A percentile compares a stretch with the other conserved stretches of the same genome.
Conservation (phyloP, 2,888 invertebrate species). For the Melitaea athalia region DNA sequence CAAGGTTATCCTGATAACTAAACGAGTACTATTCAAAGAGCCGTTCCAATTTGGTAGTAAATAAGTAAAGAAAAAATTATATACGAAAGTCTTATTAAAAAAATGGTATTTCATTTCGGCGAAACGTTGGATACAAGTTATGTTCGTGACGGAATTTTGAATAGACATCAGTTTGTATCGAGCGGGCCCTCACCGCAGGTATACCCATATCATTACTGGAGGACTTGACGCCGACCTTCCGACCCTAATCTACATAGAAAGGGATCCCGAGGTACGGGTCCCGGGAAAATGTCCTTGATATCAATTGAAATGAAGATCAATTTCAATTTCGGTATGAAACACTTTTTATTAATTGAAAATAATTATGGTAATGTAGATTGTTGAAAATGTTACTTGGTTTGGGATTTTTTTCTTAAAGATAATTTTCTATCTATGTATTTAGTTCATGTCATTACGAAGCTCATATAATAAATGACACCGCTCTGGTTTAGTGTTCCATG, state of each 20-base stretch:
- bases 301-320: conserved; percentile 29
- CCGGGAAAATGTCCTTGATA: conserved; percentile 15
- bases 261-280: conserved; percentile 16
- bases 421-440: not conserved
- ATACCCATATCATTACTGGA: conserved; percentile 29
- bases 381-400: not conserved
- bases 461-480: no score
- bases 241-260: conserved; percentile 37
- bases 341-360: conserved; percentile 31
- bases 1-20: no score
- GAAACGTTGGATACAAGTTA: conserved; percentile 15
- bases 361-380: not conserved
- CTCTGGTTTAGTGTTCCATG: no score
- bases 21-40: no score
- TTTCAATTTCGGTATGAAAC: conserved; percentile 22
- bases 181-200: conserved; percentile 33
- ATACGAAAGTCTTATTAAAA: not conserved
- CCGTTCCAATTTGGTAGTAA: not conserved
- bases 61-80: not conserved
- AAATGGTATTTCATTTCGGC: conserved; percentile 3
- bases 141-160: conserved; percentile 34
- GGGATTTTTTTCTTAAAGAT: not conserved
- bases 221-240: conserved; percentile 23
- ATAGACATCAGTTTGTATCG: conserved; percentile 27
- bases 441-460: not conserved